Evolutionary conservation across 2,888 invertebrate species (phyloP).

Genomic region (Phengaris alcon): DNA sequence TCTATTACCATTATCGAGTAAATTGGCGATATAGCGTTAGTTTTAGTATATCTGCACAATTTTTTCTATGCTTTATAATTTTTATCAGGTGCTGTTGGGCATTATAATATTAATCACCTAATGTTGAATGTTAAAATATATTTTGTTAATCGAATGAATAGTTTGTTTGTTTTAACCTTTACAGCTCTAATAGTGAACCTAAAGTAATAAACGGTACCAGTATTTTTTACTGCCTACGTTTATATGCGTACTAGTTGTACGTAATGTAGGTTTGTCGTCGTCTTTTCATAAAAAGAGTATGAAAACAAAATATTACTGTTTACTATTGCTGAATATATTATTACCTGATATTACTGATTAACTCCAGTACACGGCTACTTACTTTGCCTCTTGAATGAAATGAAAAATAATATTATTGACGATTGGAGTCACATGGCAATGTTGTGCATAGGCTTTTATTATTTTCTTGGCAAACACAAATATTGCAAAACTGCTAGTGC

Average conservation of each 20-base stretch:
- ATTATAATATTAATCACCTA: constrained; percentile 5
- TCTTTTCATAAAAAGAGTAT: no score
- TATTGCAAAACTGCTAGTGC: constrained; percentile 60
- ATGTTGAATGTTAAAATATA: constrained; percentile 29
- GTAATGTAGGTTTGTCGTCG: no score
- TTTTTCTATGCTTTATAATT: constrained; percentile 22
- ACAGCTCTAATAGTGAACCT: no score
- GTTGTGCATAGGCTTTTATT: constrained; percentile 35
- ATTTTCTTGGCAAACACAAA: constrained; percentile 59
- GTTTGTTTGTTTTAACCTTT: constrained; percentile 3
- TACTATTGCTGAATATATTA: no score
- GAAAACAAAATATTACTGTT: no score
- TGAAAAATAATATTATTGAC: neutral
- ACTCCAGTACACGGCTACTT: no score
- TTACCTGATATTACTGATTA: no score
- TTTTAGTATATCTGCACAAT: constrained; percentile 15
- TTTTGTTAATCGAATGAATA: constrained; percentile 19
- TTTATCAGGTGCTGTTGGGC: neutral
- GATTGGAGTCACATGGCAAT: constrained; percentile 15
- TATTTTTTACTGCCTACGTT: no score
- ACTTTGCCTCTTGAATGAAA: neutral
- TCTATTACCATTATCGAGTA: no score
- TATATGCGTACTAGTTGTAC: no score
- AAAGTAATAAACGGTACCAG: no score
- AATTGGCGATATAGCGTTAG: neutral